Conservation (phyloP, 1,140 invertebrate species). For the Glossosoma conforme region DNA sequence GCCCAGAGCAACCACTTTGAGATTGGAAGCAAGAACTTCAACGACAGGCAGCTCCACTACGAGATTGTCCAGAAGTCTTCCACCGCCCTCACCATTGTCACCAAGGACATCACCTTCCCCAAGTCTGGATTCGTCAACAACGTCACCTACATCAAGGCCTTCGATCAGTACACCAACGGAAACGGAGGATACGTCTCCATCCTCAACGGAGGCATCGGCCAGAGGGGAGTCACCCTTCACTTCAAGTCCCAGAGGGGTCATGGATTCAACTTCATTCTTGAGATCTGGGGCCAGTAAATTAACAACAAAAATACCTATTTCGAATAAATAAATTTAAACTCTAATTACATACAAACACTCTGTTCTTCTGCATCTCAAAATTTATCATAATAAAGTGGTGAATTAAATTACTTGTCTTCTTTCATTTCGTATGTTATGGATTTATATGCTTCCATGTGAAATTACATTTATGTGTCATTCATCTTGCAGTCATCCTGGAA, state of each 20-base stretch:
- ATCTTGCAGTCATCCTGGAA: too few relatives aligned
- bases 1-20: conserved; percentile 27
- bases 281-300: conserved; percentile 41
- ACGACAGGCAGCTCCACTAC: conserved; percentile 34
- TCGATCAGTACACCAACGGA: conserved; percentile 48
- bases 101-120: conserved; percentile 34
- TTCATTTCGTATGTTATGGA: too few relatives aligned
- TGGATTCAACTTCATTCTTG: conserved; percentile 50
- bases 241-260: conserved; percentile 51
- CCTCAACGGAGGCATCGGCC: conserved; percentile 41
- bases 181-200: conserved; percentile 46
- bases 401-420: too few relatives aligned
- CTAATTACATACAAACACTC: neutral
- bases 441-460: too few relatives aligned
- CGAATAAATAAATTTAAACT: neutral
- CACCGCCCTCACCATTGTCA: conserved; percentile 37
- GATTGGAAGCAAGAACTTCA: conserved; percentile 16
- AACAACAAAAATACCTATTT: too few relatives aligned
- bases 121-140: conserved; percentile 24
- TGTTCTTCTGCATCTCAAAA: too few relatives aligned
- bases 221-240: conserved; percentile 40
- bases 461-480: too few relatives aligned
- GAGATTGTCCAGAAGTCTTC: conserved; percentile 41
- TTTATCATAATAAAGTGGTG: too few relatives aligned
- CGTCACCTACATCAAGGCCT: conserved; percentile 45